Evolutionary conservation across 2,113 vertebrate genomes (phyloP).

Genomic region (Calyptommatus sinebrachiatus): DNA sequence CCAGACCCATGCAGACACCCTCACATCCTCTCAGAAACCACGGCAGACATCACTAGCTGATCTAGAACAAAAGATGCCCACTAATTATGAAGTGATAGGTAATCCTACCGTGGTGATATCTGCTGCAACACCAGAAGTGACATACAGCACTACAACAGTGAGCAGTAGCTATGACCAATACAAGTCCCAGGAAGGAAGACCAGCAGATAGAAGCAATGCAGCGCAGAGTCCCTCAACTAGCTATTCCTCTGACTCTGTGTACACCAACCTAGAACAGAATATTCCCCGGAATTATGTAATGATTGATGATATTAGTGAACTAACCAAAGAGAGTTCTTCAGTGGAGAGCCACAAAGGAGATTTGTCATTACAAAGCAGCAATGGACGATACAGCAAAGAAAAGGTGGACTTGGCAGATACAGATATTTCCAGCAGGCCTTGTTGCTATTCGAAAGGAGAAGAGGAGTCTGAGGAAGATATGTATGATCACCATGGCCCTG

Average conservation of each 20-base stretch:
- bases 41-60: conserved; percentile 92
- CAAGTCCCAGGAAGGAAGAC: conserved; percentile 76
- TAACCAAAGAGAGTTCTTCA: conserved; percentile 88
- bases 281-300: conserved; percentile 97
- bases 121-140: conserved; percentile 77
- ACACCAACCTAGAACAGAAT: conserved; percentile 92
- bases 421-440: conserved; percentile 73
- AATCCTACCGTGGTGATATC: conserved; percentile 81
- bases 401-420: conserved; percentile 71
- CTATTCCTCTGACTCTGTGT: conserved; percentile 86
- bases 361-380: conserved; percentile 60
- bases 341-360: conserved; percentile 83
- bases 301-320: conserved; percentile 97
- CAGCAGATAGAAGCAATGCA: conserved; percentile 71
- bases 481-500: conserved; percentile 84
- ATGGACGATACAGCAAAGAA: conserved; percentile 78
- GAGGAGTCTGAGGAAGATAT: conserved; percentile 94
- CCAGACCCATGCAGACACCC: conserved; percentile 78
- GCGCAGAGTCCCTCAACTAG: conserved; percentile 81
- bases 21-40: conserved; percentile 84
- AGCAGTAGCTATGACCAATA: conserved; percentile 85
- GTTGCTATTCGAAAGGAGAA: conserved; percentile 85
- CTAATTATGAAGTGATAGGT: conserved; percentile 92
- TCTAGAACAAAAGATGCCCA: conserved; percentile 92
- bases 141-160: conserved; percentile 67